Percentiles rank a stretch among this genome's conserved stretches.
These are phyloP conservation scores for Litoditis marina DNA, from an alignment of 2,888 invertebrate species.

Conservation along the genomic window DNA sequence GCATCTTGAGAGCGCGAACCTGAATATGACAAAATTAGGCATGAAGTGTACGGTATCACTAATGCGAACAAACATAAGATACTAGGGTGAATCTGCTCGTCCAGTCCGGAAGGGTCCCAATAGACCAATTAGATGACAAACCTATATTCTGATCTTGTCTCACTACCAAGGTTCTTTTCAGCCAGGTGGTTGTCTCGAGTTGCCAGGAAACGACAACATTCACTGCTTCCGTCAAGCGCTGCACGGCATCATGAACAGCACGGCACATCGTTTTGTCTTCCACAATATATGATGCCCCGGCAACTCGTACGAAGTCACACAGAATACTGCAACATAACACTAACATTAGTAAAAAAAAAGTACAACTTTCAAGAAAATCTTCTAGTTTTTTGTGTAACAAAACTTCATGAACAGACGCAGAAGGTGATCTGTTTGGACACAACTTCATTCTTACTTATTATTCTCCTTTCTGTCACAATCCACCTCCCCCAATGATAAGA, in stretches of 20 bases:
- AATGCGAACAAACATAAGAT: no score
- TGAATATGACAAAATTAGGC: no score
- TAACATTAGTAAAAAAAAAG: background rate
- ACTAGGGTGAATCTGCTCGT: no score
- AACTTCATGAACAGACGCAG: background rate
- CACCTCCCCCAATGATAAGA: no score
- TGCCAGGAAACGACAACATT: conserved; percentile 84
- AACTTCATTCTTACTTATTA: no score
- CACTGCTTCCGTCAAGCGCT: conserved; percentile 75
- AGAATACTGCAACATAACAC: conserved; percentile 69
- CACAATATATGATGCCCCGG: conserved; percentile 34
- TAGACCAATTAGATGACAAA: no score
- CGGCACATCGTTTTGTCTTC: conserved; percentile 71
- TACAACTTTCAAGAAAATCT: background rate
- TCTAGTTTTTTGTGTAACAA: no score
- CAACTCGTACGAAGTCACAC: conserved; percentile 78
- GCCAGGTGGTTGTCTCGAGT: conserved; percentile 84
- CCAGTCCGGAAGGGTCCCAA: no score
- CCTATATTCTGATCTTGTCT: conserved; percentile 50
- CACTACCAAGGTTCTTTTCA: conserved; percentile 64
- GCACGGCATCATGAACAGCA: conserved; percentile 65
- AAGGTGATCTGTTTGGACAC: no score
- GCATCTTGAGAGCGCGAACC: conserved; percentile 26
- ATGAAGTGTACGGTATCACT: no score
- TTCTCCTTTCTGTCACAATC: no score